phyloP scores from a whole-genome alignment of 2,113 vertebrate genomes.

The Chloropsis cyanopogon region DNA sequence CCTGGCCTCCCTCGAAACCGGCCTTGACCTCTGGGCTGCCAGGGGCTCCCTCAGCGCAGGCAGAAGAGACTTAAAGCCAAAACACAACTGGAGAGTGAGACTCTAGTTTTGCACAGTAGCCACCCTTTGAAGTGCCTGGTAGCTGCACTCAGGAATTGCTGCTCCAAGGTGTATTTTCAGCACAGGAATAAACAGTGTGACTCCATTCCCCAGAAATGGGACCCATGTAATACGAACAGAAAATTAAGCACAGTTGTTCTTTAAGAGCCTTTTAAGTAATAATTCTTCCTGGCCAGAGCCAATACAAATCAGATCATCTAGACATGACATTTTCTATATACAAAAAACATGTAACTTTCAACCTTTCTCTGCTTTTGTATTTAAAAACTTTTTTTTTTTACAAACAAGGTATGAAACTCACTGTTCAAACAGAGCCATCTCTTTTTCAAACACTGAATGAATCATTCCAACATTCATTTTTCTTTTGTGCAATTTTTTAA shows the following conservation, averaged over 20 bases:
- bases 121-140: background rate
- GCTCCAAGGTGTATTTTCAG: constrained; percentile 56
- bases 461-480: constrained; percentile 94
- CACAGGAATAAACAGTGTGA: constrained; percentile 63
- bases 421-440: constrained; percentile 79
- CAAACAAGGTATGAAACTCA: constrained; percentile 87
- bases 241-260: constrained; percentile 74
- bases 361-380: constrained; percentile 76
- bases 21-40: background rate
- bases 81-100: background rate
- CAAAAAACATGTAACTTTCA: constrained; percentile 81
- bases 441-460: constrained; percentile 88
- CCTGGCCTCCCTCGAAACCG: rapidly evolving
- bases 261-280: constrained; percentile 76
- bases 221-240: constrained; percentile 60
- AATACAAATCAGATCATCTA: constrained; percentile 78
- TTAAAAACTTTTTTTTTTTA: constrained; percentile 78
- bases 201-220: constrained; percentile 46
- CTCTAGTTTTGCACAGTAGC: background rate
- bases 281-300: constrained; percentile 77
- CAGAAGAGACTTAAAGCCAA: background rate
- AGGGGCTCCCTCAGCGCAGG: background rate
- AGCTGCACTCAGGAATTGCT: constrained; percentile 24
- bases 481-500: constrained; percentile 92
- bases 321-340: constrained; percentile 81